Evolutionary conservation across 2,113 vertebrate genomes (phyloP), one percentile per base, ranked within the genome.

Genomic region (Rhadina sibilatrix): DNA sequence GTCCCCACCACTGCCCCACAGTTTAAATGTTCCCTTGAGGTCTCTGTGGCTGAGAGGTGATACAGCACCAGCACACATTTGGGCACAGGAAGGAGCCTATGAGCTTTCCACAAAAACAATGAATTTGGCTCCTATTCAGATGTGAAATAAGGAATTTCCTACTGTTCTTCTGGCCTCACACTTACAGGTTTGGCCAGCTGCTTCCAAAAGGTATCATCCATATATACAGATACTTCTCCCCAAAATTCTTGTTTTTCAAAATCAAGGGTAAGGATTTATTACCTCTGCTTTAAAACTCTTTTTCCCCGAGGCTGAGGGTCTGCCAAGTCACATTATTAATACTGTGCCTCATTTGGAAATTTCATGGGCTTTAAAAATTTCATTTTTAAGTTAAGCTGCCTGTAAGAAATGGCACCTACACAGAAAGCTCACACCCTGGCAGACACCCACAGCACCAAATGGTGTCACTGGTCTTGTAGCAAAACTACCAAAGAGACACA

Each of bases 121-220:
- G 2, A 49, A 23, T 63, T 35, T 0, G 64, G 50, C 27, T 61
- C 0, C 0, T 56, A 37, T 33, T 91, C 53, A 66, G 35, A 7
- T 0, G 1, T 1, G 30, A 61, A 59, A 31, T 47, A 9, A 75
- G 52, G 30, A 22, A 5, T 37, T 70, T 70, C 57, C 65, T 50
- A 2, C 20, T 31, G 53, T 33, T 59, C 52, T 33, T 65, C 25
- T 59, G 53, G 38, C 56, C 35, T 71, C 35, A 12, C 5, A 5
- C 25, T 30, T 78, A 46, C 0, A 3, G 33, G 23, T 20, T 68
- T 79, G 44, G 53, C 61, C 57, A 79, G 60, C 52, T 3, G 17
- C 60, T 40, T 37, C 33, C 50, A 59, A 38, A 40, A 60, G n/a
- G 7, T 7, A 54, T 10, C 3, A 2, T 30, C 25, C 57, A 11